Base-by-base conservation (phyloP, 1,140 invertebrate genomes). In the Rhyacophila brunnea region DNA sequence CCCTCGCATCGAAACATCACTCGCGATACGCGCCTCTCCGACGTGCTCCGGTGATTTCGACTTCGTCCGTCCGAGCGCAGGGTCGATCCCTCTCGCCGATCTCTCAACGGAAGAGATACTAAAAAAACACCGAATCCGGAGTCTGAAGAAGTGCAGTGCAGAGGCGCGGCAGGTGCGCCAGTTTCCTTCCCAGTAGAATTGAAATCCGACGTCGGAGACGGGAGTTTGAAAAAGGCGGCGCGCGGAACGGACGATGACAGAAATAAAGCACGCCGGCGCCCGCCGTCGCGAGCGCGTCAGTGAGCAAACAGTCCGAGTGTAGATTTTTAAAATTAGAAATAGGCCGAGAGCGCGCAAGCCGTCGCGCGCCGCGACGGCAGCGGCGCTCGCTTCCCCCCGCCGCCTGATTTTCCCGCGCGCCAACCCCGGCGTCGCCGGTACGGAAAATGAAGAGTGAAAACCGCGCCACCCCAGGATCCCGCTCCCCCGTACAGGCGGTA, bases 241-340 rank as follows among this genome's bases (percentile, higher is more conserved):
- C 57, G 59, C 52, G 53, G 47, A 46, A 56, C 43, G 52, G 49
- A 52, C 35, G 43, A 59, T 59, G 48, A 51, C 49, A 38, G 49
- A 51, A 59, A 59, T 59, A 59, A 46, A 59, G 53, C 36, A 38
- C 13, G 44, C 53, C 60, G 53, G 60, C 60, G 53, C 34, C 28
- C 48, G 54, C 42, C 50, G 53, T 51, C 60, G 54, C 48, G 49
- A 58, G 42, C 57, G 57, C 43, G 57, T 52, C 48, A 51, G 57
- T 48, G 57, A 57, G 55, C 40, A 49, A 57, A 57, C 43, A 57
- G 48, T 57, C 55, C n/a, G 40, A 57, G 55, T 57, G 55, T 57
- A 57, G 55, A 49, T 57, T 57, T 57, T 57, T 57, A 57, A 57
- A 57, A 49, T 57, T 57, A 57, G 55, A 57, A 57, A 57, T 57